Evolutionary conservation across 2,113 vertebrate species (phyloP).

Genomic region (Xiphorhynchus elegans): DNA sequence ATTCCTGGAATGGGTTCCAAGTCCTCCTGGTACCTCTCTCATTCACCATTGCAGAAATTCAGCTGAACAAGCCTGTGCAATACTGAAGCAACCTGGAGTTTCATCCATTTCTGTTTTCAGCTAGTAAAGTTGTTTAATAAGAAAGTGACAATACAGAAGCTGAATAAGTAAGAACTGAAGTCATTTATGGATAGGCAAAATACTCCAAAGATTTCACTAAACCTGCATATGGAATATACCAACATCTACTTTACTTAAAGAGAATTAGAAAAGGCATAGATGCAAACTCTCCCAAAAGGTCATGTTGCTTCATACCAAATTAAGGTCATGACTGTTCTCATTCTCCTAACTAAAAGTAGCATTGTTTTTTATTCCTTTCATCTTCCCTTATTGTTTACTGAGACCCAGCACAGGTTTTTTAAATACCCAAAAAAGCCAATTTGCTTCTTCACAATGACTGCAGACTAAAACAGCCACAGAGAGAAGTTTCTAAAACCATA

Average conservation of each 20-base stretch:
- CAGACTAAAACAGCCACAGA: neutral
- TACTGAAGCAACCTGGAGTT: neutral
- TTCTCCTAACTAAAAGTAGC: neutral
- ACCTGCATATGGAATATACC: neutral
- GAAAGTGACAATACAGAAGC: neutral
- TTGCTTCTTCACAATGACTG: neutral
- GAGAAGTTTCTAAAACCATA: neutral
- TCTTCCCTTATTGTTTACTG: neutral
- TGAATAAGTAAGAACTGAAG: neutral
- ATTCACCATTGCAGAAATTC: neutral
- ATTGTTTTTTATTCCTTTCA: neutral
- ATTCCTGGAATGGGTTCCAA: neutral
- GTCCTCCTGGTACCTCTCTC: neutral
- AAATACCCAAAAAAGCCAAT: neutral
- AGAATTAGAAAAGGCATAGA: neutral
- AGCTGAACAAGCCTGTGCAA: neutral
- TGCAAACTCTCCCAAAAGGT: neutral
- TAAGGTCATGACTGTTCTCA: neutral
- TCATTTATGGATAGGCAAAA: neutral
- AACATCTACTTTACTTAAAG: neutral
- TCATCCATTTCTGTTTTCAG: neutral
- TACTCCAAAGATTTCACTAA: neutral
- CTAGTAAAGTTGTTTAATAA: neutral
- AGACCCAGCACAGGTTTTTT: neutral
- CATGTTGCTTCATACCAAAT: neutral